Evolutionary conservation across 2,888 invertebrate genomes (phyloP).

Genomic region (Pandemis corylana): DNA sequence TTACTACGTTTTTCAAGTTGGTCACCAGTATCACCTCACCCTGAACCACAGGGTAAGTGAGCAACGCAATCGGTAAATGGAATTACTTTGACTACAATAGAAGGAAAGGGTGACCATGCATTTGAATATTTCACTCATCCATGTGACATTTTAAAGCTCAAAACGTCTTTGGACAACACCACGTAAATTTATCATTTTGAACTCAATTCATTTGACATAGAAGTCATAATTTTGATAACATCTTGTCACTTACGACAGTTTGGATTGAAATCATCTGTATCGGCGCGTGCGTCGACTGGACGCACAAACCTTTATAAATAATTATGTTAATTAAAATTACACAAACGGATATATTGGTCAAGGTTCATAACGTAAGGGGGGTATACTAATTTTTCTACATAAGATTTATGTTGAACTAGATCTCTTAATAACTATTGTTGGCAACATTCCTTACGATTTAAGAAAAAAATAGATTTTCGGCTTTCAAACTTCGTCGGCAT

Average conservation of each 20-base stretch:
- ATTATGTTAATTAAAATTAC: conserved; percentile 36
- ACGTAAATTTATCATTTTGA: neutral
- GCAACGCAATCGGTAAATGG: too few relatives aligned
- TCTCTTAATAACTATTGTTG: neutral
- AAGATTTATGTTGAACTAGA: neutral
- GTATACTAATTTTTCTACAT: conserved; percentile 24
- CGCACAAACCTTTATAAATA: conserved; percentile 64
- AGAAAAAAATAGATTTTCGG: neutral
- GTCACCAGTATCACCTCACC: too few relatives aligned
- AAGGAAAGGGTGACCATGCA: conserved; percentile 50
- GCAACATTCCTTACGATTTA: neutral
- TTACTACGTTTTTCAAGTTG: too few relatives aligned
- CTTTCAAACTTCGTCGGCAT: too few relatives aligned
- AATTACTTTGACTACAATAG: neutral
- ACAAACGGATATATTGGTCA: conserved; percentile 58
- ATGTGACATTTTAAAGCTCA: neutral
- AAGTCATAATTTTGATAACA: neutral
- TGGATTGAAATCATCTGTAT: conserved; percentile 24
- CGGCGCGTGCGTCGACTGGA: conserved; percentile 64
- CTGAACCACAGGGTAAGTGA: too few relatives aligned
- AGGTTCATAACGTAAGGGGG: conserved; percentile 46
- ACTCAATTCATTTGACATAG: neutral
- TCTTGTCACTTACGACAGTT: neutral
- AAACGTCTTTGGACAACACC: neutral
- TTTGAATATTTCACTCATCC: conserved; percentile 74